phyloP scores from a whole-genome alignment of 2,113 vertebrate genomes.

The Hymenochirus boettgeri region DNA sequence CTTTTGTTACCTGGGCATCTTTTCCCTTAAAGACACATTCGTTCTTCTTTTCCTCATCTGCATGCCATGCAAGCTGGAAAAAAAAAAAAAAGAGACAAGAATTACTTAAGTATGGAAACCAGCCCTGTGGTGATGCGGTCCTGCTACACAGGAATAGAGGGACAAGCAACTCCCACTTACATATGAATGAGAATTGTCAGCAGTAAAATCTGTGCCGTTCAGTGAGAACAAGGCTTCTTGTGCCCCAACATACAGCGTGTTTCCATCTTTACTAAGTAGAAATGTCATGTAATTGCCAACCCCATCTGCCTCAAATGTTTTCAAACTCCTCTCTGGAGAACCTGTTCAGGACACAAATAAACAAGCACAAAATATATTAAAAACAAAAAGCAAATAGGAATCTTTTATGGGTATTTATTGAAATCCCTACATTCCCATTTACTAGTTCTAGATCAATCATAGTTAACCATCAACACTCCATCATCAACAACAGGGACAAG shows the following conservation, averaged over 20 bases:
- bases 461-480: too few relatives aligned
- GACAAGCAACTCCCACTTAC: neutral
- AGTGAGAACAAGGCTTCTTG: constrained; percentile 78
- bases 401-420: too few relatives aligned
- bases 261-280: constrained; percentile 75
- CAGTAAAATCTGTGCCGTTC: constrained; percentile 55
- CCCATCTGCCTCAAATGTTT: constrained; percentile 63
- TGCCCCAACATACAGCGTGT: constrained; percentile 77
- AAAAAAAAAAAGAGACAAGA: neutral
- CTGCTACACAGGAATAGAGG: neutral
- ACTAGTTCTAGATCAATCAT: too few relatives aligned
- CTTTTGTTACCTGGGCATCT: constrained; percentile 76
- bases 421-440: too few relatives aligned
- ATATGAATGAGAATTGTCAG: neutral
- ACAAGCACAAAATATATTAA: neutral
- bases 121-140: neutral
- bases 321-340: constrained; percentile 62
- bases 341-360: constrained; percentile 42
- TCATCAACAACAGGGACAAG: too few relatives aligned
- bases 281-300: constrained; percentile 78
- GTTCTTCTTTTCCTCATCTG: constrained; percentile 76
- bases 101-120: neutral
- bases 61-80: constrained; percentile 78
- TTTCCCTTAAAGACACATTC: constrained; percentile 95
- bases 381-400: too few relatives aligned